phyloP scores from a whole-genome alignment of 2,888 invertebrate genomes.

The Drosophila meridiana region DNA sequence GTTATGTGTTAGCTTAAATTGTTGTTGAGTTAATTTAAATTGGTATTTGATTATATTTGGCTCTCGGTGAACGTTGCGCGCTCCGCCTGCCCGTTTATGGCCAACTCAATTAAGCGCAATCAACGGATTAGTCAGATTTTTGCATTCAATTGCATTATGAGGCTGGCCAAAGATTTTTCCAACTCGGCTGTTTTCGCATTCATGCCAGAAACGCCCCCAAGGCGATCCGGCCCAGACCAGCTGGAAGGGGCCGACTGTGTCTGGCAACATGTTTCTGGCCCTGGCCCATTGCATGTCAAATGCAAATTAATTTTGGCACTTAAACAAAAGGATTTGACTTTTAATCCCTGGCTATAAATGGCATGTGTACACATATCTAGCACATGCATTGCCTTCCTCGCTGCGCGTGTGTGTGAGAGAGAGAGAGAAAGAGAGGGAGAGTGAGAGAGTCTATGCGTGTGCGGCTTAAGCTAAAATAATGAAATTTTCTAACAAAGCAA shows the following conservation, averaged over 20 bases:
- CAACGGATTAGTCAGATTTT: constrained; percentile 76
- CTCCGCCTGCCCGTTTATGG: constrained; percentile 72
- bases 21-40: constrained; percentile 81
- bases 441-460: constrained; percentile 25
- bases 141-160: constrained; percentile 71
- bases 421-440: not conserved
- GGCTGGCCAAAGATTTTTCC: constrained; percentile 56
- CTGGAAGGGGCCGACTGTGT: constrained; percentile 28
- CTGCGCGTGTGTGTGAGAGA: not conserved
- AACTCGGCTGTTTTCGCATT: constrained; percentile 31
- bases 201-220: constrained; percentile 42
- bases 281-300: constrained; percentile 77
- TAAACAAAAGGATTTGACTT: constrained; percentile 80
- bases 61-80: constrained; percentile 52
- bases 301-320: constrained; percentile 80
- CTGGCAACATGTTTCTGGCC: constrained; percentile 69
- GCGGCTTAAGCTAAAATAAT: constrained; percentile 77
- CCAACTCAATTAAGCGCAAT: constrained; percentile 80
- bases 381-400: constrained; percentile 42
- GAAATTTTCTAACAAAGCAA: constrained; percentile 79
- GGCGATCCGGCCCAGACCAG: constrained; percentile 27
- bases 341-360: constrained; percentile 81
- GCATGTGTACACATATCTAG: constrained; percentile 71
- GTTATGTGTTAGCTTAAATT: constrained; percentile 62
- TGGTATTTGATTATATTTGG: constrained; percentile 80